A percentile compares a stretch with the other conserved stretches of the same genome.
phyloP scores from a whole-genome alignment of 2,888 invertebrate genomes.

The Scotopteryx bipunctaria region DNA sequence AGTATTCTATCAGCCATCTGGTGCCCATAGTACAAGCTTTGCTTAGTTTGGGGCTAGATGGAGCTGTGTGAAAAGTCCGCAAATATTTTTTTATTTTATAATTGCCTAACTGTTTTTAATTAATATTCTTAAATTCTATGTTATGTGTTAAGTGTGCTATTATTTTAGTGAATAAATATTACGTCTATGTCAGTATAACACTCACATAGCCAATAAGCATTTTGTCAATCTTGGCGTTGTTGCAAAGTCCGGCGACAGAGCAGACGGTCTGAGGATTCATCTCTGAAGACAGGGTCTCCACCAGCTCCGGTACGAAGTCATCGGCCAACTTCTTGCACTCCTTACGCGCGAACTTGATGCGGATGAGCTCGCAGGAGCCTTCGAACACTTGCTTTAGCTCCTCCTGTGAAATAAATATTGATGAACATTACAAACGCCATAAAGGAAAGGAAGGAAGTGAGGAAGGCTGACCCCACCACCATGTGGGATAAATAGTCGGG shows the following conservation, averaged over 20 bases:
- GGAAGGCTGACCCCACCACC: too few species aligned
- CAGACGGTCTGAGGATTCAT: slow-evolving; percentile 96
- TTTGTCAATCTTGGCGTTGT: slow-evolving; percentile 88
- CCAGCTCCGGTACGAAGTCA: slow-evolving; percentile 92
- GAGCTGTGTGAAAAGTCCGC: too few species aligned
- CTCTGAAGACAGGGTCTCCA: slow-evolving; percentile 93
- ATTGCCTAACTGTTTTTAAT: too few species aligned
- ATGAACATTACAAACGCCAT: too few species aligned
- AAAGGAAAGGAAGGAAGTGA: too few species aligned
- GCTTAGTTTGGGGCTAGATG: too few species aligned
- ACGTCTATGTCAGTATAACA: slow-evolving; percentile 1
- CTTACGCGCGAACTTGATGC: slow-evolving; percentile 87
- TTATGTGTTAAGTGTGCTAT: too few species aligned
- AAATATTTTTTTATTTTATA: too few species aligned
- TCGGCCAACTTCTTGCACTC: slow-evolving; percentile 92
- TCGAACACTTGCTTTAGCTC: slow-evolving; percentile 94
- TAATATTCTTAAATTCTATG: too few species aligned
- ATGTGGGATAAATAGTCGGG: too few species aligned
- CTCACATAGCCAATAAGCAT: slow-evolving; percentile 82
- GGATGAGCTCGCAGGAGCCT: slow-evolving; percentile 92
- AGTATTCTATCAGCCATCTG: too few species aligned
- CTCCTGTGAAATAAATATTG: slow-evolving; percentile 82
- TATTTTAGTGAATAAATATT: background rate
- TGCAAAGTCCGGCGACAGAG: slow-evolving; percentile 94
- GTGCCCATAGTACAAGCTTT: too few species aligned